Base-by-base conservation (phyloP, 53 echinoderm and acorn worm genomes). In the Apostichopus leukothele region DNA sequence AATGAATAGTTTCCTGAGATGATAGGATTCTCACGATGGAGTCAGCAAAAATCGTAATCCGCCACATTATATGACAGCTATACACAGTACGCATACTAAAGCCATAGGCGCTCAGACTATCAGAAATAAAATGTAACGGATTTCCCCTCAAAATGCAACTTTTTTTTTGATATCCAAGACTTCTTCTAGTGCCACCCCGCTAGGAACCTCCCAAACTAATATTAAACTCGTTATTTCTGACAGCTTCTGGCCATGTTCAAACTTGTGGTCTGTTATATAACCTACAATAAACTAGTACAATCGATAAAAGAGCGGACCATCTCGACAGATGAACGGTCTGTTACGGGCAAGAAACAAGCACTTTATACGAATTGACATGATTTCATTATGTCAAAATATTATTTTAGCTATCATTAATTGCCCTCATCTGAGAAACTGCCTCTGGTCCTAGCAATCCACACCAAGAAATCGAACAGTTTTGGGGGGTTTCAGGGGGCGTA, bases 331-430 rank as follows among this genome's bases (percentile, higher is more conserved):
- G 14, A 18, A 71, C 71, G 71, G 71, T 71, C 71, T 71, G 71
- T 71, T 71, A 71, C 71, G 71, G 71, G 71, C 71, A 71, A 71
- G 63, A 19, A 71, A 71, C 71, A 71, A 6, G 71, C 18, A 13
- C 71, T 71, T 71, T 71, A n/a, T 19, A 71, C 20, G 71, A 19
- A 6, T 71, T 71, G 71, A 71, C 71, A 71, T 71, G 71, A 71
- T n/a, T 71, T 81, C 55, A 81, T 18, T 52, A 22, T 81, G 81
- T 81, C 81, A 81, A 81, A 81, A 81, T 59, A 81, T 81, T 81
- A 81, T 81, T 81, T n/a, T 59, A 55, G 55, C 59, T 55, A 81
- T 81, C 59, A 81, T 81, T 53, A 54, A 81, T 81, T 81, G 81
- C 81, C 55, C 55, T 81, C 59, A 55, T 81, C 55, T 59, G 55